phyloP scores from a whole-genome alignment of 2,113 vertebrate species.

The Leptocoma aspasia region DNA sequence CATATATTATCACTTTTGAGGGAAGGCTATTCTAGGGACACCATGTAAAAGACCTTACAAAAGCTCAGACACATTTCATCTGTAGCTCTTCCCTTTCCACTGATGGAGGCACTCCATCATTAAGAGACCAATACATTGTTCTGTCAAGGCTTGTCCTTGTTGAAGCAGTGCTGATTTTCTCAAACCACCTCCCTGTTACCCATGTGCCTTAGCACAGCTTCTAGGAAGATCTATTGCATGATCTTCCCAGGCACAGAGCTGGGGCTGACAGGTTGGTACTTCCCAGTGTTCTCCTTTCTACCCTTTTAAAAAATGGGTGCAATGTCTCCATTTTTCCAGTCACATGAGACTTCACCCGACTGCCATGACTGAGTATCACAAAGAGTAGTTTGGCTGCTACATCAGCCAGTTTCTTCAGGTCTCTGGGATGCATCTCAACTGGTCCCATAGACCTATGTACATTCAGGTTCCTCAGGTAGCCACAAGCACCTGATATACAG shows the following conservation, averaged over 20 bases:
- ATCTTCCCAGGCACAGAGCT: not conserved
- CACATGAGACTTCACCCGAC: fast-evolving
- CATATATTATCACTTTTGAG: not conserved
- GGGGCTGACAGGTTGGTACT: not conserved
- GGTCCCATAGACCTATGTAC: not conserved
- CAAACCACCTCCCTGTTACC: not conserved
- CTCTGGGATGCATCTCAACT: not conserved
- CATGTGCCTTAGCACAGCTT: not conserved
- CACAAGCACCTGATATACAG: not conserved
- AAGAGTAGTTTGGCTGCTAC: not conserved
- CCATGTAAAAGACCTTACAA: not conserved
- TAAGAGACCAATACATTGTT: not conserved
- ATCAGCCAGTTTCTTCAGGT: not conserved
- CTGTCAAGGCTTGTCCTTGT: not conserved
- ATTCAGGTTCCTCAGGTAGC: not conserved
- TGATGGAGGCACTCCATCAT: not conserved
- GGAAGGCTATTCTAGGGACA: not conserved
- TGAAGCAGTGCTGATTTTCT: not conserved
- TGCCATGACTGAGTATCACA: not conserved
- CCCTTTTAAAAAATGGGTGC: not conserved
- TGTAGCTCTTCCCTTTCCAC: not conserved
- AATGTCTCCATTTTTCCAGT: not conserved
- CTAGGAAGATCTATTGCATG: not conserved
- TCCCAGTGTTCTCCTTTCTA: not conserved
- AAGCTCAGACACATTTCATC: not conserved